Base-by-base conservation (phyloP, 2,797 vertebrate species). In the Merluccius polli region DNA sequence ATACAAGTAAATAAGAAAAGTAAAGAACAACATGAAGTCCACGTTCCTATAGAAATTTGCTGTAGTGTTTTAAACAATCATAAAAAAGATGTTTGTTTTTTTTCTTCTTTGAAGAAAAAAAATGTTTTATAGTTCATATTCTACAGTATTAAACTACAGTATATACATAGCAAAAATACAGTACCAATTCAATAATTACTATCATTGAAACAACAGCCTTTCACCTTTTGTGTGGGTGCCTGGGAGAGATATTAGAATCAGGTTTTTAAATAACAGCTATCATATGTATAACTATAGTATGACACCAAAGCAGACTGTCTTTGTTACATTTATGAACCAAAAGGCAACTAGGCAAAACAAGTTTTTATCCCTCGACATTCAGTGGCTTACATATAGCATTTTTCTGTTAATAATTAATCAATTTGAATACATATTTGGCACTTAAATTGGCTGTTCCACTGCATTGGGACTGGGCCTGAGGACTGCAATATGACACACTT, bases 51-150 rank as follows among this genome's bases (percentile, higher is more conserved):
- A 90, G 85, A 88, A 91, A 91, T 85, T 84, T 74, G 73, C 35
- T 6, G 29, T 10, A 35, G 29, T 29, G 73, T 86, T 71, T 75
- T 72, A 92, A 90, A 95, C 89, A 94, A 94, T 90, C 87, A 91
- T 94, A 90, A 82, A 83, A 92, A 94, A 92, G 13, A 92, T 87
- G 91, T 38, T 82, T 75, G n/a, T 79, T 75, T 70, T 5, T 81
- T 32, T 32, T 59, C 33, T 7, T 86, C 83, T 59, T 80, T 79
- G 78, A 86, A 86, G 85, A 83, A 73, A 79, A 86, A 85, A 86
- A 83, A 72, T n/a, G 79, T 85, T 84, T 89, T 89, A 86, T 82
- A 48, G 75, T 67, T 27, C 10, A 27, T 65, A 78, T 86, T 89
- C 67, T 89, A 81, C 59, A 87, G 78, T 84, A 74, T 75, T 80